These are phyloP conservation scores for Atta texana DNA, from an alignment of 1,140 invertebrate species.

Conservation along the genomic window DNA sequence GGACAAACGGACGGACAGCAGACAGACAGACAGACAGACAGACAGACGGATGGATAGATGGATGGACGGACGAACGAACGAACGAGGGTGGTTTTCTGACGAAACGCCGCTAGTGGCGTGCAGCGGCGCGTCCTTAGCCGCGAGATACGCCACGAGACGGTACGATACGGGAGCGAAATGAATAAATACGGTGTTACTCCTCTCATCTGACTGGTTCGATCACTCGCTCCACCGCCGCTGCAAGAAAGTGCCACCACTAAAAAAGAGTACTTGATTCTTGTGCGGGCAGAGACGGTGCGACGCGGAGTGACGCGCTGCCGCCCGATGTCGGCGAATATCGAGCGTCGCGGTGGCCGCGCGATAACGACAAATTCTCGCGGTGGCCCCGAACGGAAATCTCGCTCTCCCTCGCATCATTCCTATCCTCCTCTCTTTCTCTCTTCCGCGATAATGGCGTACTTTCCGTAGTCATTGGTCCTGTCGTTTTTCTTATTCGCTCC, in stretches of 20 bases:
- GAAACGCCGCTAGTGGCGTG: slow-evolving; percentile 59
- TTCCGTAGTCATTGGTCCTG: slow-evolving; percentile 72
- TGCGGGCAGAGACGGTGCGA: slow-evolving; percentile 66
- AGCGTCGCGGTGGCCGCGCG: slow-evolving; percentile 75
- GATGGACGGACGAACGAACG: background rate
- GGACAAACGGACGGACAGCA: slow-evolving; percentile 43
- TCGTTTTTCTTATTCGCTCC: slow-evolving; percentile 68
- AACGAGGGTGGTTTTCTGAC: slow-evolving; percentile 76
- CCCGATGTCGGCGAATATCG: slow-evolving; percentile 73
- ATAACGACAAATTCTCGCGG: slow-evolving; percentile 70
- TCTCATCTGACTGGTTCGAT: slow-evolving; percentile 1
- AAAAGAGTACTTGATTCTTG: slow-evolving; percentile 56
- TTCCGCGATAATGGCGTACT: slow-evolving; percentile 81
- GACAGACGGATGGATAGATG: too few relatives aligned
- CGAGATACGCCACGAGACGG: slow-evolving; percentile 13
- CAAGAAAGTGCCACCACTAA: slow-evolving; percentile 62
- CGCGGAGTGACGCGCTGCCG: slow-evolving; percentile 71
- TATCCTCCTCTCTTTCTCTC: slow-evolving; percentile 3
- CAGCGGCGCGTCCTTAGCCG: slow-evolving; percentile 36
- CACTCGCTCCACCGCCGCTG: slow-evolving; percentile 43
- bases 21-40: background rate
- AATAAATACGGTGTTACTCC: background rate
- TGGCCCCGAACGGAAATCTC: slow-evolving; percentile 79
- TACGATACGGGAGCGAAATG: slow-evolving; percentile 1
- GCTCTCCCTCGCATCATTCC: slow-evolving; percentile 53